Conservation (phyloP, 2,113 vertebrate genomes). For the Mesocricetus auratus region DNA sequence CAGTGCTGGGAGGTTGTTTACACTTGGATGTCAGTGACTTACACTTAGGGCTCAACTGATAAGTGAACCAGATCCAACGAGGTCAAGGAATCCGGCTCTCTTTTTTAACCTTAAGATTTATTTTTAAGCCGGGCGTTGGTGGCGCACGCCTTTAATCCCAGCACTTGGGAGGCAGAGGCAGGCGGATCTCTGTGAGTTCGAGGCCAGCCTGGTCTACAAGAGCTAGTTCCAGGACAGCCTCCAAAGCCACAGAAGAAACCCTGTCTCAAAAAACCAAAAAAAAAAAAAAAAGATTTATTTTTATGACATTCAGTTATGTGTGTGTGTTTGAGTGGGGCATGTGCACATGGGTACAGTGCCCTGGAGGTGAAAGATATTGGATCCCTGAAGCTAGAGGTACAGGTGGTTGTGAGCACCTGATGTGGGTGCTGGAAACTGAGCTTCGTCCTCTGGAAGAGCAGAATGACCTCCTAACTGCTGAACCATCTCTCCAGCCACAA, state of each 20-base stretch:
- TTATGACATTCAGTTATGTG: neutral
- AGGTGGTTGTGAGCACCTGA: neutral
- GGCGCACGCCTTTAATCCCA: too few species aligned
- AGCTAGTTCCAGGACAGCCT: too few species aligned
- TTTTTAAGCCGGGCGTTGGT: too few species aligned
- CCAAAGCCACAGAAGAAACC: too few species aligned
- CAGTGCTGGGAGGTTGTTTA: neutral
- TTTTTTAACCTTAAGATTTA: neutral
- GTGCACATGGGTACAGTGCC: neutral
- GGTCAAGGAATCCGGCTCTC: neutral
- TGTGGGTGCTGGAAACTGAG: neutral
- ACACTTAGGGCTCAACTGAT: neutral
- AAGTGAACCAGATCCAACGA: neutral
- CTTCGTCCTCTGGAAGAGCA: neutral
- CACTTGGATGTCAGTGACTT: slow-evolving; percentile 36
- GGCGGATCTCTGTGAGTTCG: too few species aligned
- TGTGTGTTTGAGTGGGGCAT: neutral
- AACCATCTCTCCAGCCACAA: neutral
- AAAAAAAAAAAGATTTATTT: neutral
- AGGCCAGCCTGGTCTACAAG: too few species aligned
- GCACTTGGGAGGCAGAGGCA: too few species aligned
- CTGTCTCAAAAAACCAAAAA: too few species aligned
- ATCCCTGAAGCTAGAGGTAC: too few species aligned
- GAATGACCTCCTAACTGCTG: neutral
- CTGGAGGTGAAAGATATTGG: neutral